Base-by-base conservation (phyloP, 1,140 invertebrate species). In the Mamestra configurata region DNA sequence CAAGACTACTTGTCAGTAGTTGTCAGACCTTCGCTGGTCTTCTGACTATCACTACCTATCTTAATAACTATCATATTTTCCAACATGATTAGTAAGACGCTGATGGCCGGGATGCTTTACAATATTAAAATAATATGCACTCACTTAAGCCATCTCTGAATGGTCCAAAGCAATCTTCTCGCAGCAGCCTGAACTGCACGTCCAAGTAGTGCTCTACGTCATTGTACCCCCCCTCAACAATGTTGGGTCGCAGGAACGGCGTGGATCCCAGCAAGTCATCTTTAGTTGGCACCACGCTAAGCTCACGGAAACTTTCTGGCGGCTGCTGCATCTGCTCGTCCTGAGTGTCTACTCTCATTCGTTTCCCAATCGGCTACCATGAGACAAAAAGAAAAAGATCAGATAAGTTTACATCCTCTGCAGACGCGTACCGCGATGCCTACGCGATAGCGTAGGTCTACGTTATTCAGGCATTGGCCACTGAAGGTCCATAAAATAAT, bases 201-300 rank as follows among this genome's bases (percentile, higher is more conserved):
- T 98, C 97, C 11, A 98, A 90, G 87, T 98, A 98, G 82, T 98
- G 96, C 31, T 97, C 95, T 0, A 96, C 93, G 87, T 96, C 92
- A 6, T 92, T 82, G 89, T 97, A 98, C 0, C 91, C 85, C 2
- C 97, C 97, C 37, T 96, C 82, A 0, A 96, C 86, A 53, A 96
- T 96, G 88, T 97, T 97, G 11, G 95, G 91, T 3, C 88, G 79
- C 40, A 94, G 85, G 61, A 20, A 91, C 59, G 78, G 75, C 79
- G 40, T 64, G 64, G 66, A 82, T 31, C 35, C 81, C 24, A 90
- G 68, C 24, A 94, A 79, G 66, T 93, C 93, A 0, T 87, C 85
- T 81, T 85, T 89, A 4, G 75, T 87, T 0, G 93, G 93, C 78
- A 91, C 89, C 75, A 94, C 89, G n/a, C 83, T 79, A 4, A 94